Evolutionary conservation across 1,140 invertebrate genomes (phyloP), one percentile per base, ranked within the genome.

Genomic region (Cheumatopsyche charites): DNA sequence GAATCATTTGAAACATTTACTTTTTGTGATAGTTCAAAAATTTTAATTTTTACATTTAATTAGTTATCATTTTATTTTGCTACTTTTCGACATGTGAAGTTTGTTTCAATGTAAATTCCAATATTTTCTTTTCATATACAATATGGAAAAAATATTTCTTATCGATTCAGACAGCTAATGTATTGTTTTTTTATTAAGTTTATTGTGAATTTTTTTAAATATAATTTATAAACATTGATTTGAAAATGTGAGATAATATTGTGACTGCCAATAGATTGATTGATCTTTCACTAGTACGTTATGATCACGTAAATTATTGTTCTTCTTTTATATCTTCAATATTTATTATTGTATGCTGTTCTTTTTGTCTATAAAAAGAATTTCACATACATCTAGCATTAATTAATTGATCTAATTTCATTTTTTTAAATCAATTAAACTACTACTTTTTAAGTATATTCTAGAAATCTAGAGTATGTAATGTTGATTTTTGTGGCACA

Each of bases 11-110:
- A 55, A 68, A 68, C 49, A 67, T 29, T 67, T 70, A 66, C 52
- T 43, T 73, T 75, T 75, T 75, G 74, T 75, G 74, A 75, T 75
- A 75, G 62, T 73, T 72, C 49, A 67, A 21, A 70, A 68, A 45
- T 15, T 43, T 41, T n/a, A 58, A 36, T 36, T 36, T 36, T 36
- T 36, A 36, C 29, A 9, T 36, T 36, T 36, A 36, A 3, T 36
- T 36, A 49, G 3, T 5, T 49, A 5, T 3, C 5, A 49, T 49
- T 49, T 15, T 36, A 36, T 36, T 36, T 36, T 36, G 9, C 9
- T 36, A 36, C 9, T n/a, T 36, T 36, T 36, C 3, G 9, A 4
- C 9, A 4, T 36, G 29, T 36, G 29, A 36, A 36, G 29, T 36
- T 36, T 36, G 29, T 36, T 5, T 49, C 17, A 13, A 49, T 3